These are phyloP conservation scores for Saguinus midas DNA, from an alignment of 2,113 vertebrate species.

Conservation along the genomic window DNA sequence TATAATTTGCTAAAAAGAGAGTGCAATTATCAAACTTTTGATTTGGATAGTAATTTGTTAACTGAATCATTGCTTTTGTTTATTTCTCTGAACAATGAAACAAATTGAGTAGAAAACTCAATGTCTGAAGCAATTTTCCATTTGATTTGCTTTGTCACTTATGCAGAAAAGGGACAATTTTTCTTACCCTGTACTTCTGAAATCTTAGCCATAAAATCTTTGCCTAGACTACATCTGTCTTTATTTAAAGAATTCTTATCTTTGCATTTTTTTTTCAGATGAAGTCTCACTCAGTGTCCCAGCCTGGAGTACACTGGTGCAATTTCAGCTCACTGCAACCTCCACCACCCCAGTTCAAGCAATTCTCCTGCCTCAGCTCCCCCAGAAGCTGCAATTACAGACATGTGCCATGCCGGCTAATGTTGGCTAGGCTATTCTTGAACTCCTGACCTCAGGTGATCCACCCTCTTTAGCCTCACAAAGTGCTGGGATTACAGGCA, in stretches of 20 bases:
- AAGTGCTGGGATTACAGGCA: too few relatives aligned
- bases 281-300: too few relatives aligned
- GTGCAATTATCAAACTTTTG: not conserved
- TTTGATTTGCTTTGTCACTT: not conserved
- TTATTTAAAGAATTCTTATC: not conserved
- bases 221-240: not conserved
- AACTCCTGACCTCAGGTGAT: too few relatives aligned
- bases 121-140: not conserved
- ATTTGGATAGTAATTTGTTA: not conserved
- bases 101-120: not conserved
- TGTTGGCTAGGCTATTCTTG: too few relatives aligned
- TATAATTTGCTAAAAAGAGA: not conserved
- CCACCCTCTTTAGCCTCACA: too few relatives aligned
- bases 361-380: too few relatives aligned
- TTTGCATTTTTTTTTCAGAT: not conserved
- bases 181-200: not conserved
- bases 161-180: not conserved
- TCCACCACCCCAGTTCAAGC: too few relatives aligned
- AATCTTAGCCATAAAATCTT: too few relatives aligned
- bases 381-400: too few relatives aligned
- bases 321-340: too few relatives aligned
- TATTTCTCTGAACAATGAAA: not conserved
- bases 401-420: too few relatives aligned
- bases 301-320: too few relatives aligned
- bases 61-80: not conserved